Evolutionary conservation across 2,888 invertebrate genomes (phyloP).

Genomic region (Chaitophorus viminalis): DNA sequence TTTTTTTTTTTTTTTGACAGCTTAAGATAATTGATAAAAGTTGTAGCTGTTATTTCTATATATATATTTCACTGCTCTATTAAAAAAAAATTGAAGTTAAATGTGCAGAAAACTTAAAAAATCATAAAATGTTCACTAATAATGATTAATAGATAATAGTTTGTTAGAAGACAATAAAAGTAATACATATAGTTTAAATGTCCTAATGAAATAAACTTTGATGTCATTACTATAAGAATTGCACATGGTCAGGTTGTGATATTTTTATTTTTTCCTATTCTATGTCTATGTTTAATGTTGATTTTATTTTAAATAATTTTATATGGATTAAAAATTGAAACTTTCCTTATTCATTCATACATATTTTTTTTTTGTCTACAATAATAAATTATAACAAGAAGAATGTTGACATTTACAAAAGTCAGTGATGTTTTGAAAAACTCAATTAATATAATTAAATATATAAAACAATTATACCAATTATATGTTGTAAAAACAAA

Average conservation of each 20-base stretch:
- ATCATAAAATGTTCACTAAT: not conserved
- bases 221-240: conserved; percentile 3
- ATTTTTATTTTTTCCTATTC: conserved; percentile 35
- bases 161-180: conserved; percentile 44
- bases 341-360: not conserved
- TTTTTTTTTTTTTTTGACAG: not conserved
- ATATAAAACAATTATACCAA: too few species aligned
- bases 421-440: not conserved
- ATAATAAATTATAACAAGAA: not conserved
- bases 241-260: conserved; percentile 56
- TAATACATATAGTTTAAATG: not conserved
- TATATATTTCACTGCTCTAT: not conserved
- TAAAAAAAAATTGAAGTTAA: not conserved
- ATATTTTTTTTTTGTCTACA: not conserved
- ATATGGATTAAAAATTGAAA: not conserved
- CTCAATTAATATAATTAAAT: not conserved
- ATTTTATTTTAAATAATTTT: not conserved
- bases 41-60: conserved; percentile 1
- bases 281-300: conserved; percentile 1
- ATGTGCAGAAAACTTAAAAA: not conserved
- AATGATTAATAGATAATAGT: not conserved
- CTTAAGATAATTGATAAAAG: not conserved
- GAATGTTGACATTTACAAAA: not conserved
- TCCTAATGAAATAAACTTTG: not conserved
- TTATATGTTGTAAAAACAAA: too few species aligned